phyloP scores from a whole-genome alignment of 1,140 invertebrate genomes.

The Leptopilina clavipes region DNA sequence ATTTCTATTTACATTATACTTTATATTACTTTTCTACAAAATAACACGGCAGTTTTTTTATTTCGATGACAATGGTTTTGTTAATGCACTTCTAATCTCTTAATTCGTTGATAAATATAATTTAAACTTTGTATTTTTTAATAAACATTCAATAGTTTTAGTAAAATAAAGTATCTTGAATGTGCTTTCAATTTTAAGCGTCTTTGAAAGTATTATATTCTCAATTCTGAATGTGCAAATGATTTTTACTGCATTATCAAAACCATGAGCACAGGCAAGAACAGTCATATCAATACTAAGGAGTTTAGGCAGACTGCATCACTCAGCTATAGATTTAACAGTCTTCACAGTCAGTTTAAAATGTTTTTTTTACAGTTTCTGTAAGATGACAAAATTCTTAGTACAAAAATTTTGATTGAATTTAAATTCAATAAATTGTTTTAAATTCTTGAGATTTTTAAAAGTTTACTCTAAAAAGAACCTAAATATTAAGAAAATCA shows the following conservation, averaged over 20 bases:
- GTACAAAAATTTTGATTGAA: too few relatives aligned
- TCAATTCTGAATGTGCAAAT: background rate
- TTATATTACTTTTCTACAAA: conserved; percentile 35
- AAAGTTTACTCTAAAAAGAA: too few relatives aligned
- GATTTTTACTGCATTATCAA: background rate
- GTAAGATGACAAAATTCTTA: background rate
- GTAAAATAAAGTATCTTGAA: background rate
- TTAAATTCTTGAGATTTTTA: too few relatives aligned
- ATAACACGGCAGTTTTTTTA: conserved; percentile 40
- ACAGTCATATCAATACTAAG: conserved; percentile 33
- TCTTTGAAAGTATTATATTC: background rate
- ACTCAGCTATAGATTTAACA: conserved; percentile 25
- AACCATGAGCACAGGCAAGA: conserved; percentile 30
- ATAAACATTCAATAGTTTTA: background rate
- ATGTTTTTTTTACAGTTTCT: background rate
- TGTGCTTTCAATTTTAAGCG: background rate
- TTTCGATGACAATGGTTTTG: conserved; percentile 36
- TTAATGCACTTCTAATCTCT: conserved; percentile 1
- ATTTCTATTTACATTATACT: conserved; percentile 38
- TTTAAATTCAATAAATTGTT: background rate
- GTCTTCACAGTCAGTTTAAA: conserved; percentile 35
- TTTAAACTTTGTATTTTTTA: too few relatives aligned
- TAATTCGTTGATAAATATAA: conserved; percentile 10
- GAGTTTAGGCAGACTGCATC: conserved; percentile 27
- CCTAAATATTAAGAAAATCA: too few relatives aligned